Conservation (phyloP, 2,113 vertebrate species). For the Narcine bancroftii region DNA sequence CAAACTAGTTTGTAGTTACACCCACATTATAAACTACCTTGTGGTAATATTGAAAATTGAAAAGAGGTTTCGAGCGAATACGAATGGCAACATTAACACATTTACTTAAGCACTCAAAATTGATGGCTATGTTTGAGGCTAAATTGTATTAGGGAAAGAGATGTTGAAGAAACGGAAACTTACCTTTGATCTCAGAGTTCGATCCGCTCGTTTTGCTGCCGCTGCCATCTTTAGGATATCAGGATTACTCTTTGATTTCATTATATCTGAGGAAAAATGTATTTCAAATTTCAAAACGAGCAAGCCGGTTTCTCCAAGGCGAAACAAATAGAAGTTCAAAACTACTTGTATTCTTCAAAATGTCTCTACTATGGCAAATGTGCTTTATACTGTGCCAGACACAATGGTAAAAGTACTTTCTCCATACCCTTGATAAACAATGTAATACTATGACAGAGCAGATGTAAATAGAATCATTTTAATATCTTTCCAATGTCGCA, state of each 20-base stretch:
- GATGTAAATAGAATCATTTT: not conserved
- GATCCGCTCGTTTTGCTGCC: slow-evolving; percentile 64
- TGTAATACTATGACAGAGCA: not conserved
- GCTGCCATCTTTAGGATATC: slow-evolving; percentile 72
- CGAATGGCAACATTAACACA: not conserved
- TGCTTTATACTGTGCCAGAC: not conserved
- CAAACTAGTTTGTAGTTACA: not conserved
- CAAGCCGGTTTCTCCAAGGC: not conserved
- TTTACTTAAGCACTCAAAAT: not conserved
- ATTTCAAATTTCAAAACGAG: not conserved
- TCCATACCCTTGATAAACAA: not conserved
- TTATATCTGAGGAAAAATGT: slow-evolving; percentile 56
- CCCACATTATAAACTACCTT: not conserved
- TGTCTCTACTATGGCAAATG: not conserved
- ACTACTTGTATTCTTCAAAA: not conserved
- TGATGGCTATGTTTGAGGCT: not conserved
- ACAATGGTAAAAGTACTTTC: too few relatives aligned
- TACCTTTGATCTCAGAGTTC: slow-evolving; percentile 68
- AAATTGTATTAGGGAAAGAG: not conserved
- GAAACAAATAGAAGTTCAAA: not conserved
- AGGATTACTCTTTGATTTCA: slow-evolving; percentile 74
- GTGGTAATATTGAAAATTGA: not conserved
- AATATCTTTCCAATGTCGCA: not conserved
- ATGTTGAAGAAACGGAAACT: slow-evolving; percentile 34
- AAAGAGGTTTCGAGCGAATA: not conserved